A percentile compares a stretch with the other conserved stretches of the same genome.
These are phyloP conservation scores for Poecilia wingei DNA, from an alignment of 2,797 vertebrate genomes.

Conservation along the genomic window DNA sequence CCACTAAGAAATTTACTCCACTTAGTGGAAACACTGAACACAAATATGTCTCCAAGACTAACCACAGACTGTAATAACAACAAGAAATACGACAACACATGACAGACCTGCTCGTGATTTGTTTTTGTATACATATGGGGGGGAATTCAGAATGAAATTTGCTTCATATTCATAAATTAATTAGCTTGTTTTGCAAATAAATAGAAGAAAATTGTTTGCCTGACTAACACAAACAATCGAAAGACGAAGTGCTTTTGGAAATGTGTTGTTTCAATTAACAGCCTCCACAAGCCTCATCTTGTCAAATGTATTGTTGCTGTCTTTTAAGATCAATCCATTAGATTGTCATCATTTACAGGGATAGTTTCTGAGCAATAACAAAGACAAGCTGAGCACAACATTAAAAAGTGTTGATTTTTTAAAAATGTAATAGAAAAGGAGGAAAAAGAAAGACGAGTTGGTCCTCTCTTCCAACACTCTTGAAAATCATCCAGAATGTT, in stretches of 20 bases:
- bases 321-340: not conserved
- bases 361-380: not conserved
- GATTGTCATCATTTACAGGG: not conserved
- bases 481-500: not conserved
- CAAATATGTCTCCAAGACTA: not conserved
- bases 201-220: not conserved
- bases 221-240: not conserved
- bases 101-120: not conserved
- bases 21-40: constrained; percentile 2
- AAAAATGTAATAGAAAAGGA: not conserved
- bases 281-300: not conserved
- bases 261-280: not conserved
- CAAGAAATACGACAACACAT: not conserved
- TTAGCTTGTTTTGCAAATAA: not conserved
- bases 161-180: not conserved
- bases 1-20: not conserved
- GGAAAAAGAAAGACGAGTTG: not conserved
- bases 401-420: not conserved
- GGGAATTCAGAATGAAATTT: not conserved
- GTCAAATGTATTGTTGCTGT: not conserved
- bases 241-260: not conserved
- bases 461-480: not conserved
- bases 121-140: not conserved
- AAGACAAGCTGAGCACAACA: not conserved
- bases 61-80: not conserved